phyloP scores from a whole-genome alignment of 2,113 vertebrate genomes.

The Terrapene triunguis region DNA sequence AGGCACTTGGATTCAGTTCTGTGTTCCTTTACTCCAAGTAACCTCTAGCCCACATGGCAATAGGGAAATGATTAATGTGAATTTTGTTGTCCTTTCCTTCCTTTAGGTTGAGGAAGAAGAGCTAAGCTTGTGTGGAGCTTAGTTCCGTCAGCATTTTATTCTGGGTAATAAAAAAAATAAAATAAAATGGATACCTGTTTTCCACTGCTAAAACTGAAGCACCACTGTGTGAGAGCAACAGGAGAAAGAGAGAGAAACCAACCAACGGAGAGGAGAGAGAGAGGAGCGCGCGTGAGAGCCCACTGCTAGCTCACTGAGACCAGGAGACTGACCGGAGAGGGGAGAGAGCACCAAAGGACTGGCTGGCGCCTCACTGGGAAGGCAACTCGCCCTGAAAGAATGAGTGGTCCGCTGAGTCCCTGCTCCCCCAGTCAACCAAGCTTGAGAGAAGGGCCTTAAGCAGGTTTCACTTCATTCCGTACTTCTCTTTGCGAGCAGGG shows the following conservation, averaged over 20 bases:
- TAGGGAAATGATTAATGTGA: accelerated
- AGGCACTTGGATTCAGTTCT: conserved; percentile 53
- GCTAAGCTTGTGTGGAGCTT: conserved; percentile 93
- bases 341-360: conserved; percentile 76
- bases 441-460: conserved; percentile 81
- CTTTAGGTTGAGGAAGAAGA: conserved; percentile 87
- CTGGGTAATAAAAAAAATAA: conserved; percentile 97
- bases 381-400: conserved; percentile 76
- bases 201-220: conserved; percentile 99
- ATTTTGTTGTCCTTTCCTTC: neutral
- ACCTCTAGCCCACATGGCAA: accelerated
- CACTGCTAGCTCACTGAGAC: conserved; percentile 87
- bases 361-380: conserved; percentile 80
- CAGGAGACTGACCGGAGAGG: conserved; percentile 82
- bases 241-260: conserved; percentile 85
- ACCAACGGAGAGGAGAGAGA: conserved; percentile 81
- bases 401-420: conserved; percentile 80
- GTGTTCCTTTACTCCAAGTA: neutral
- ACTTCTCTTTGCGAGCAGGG: conserved; percentile 81
- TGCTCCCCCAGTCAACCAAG: conserved; percentile 80
- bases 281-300: conserved; percentile 78
- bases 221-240: conserved; percentile 96
- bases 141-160: conserved; percentile 96
- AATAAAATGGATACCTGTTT: conserved; percentile 98
- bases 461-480: conserved; percentile 82